Conservation (phyloP, 1,140 invertebrate genomes). For the Ceratosolen solmsi region DNA sequence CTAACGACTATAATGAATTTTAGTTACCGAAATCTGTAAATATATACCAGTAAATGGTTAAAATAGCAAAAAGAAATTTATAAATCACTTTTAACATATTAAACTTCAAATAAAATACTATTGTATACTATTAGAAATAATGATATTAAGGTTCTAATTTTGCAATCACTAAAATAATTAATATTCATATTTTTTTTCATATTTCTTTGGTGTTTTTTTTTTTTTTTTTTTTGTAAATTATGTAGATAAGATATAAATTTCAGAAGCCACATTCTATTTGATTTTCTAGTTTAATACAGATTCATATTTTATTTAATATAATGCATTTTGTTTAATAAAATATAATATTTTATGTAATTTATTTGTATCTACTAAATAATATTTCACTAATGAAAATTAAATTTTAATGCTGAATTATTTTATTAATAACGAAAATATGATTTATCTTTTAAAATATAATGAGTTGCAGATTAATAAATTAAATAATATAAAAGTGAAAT, state of each 20-base stretch:
- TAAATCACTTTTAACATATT: slow-evolving; percentile 5
- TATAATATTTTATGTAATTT: too few species aligned
- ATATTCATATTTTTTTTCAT: too few species aligned
- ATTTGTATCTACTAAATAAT: too few species aligned
- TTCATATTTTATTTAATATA: too few species aligned
- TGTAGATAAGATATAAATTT: slow-evolving; percentile 28
- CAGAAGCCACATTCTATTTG: background rate
- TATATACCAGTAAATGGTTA: background rate
- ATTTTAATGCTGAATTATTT: too few species aligned
- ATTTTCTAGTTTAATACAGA: too few species aligned
- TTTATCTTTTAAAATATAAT: too few species aligned
- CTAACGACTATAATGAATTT: slow-evolving; percentile 13
- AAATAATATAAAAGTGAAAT: too few species aligned
- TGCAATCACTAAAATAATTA: background rate
- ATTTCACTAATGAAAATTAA: too few species aligned
- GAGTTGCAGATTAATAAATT: too few species aligned
- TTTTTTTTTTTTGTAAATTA: slow-evolving; percentile 31
- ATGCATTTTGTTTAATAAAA: too few species aligned
- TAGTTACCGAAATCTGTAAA: slow-evolving; percentile 17
- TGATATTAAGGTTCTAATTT: background rate
- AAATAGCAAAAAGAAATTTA: background rate
- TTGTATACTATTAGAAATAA: background rate
- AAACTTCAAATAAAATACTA: slow-evolving; percentile 8
- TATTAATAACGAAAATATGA: too few species aligned
- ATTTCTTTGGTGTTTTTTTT: background rate